Conservation (phyloP, 2,888 invertebrate species). For the Hemicrepidius hirtus region DNA sequence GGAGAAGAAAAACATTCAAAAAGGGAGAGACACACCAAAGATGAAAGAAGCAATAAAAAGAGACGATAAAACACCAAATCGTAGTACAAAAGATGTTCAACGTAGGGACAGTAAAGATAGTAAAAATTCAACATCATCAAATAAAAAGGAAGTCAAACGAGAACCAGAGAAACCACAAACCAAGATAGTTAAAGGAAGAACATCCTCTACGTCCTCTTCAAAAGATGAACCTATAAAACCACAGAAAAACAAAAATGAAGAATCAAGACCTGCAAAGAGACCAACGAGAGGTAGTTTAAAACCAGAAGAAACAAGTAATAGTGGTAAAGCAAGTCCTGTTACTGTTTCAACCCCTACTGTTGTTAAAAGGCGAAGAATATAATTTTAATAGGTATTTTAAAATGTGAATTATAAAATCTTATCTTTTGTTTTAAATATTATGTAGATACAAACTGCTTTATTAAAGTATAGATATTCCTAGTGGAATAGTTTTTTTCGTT, state of each 20-base stretch:
- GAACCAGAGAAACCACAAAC: constrained; percentile 65
- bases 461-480: no score
- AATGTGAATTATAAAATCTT: background rate
- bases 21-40: constrained; percentile 66
- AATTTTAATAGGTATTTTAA: background rate
- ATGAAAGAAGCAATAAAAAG: constrained; percentile 63
- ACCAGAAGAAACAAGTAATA: constrained; percentile 69
- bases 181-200: constrained; percentile 61
- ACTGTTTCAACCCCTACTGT: constrained; percentile 63
- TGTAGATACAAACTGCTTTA: no score
- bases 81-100: constrained; percentile 62
- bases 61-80: constrained; percentile 64
- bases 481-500: no score
- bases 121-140: constrained; percentile 60
- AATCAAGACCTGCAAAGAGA: constrained; percentile 67
- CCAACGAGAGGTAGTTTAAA: constrained; percentile 72
- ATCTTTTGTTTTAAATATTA: no score
- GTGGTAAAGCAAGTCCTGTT: constrained; percentile 70
- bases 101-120: constrained; percentile 66
- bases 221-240: constrained; percentile 60
- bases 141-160: constrained; percentile 68
- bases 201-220: constrained; percentile 53
- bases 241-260: constrained; percentile 61
- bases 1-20: constrained; percentile 59
- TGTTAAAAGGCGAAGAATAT: constrained; percentile 64